These are phyloP conservation scores for Vipera latastei DNA, from an alignment of 2,797 vertebrate species.

Conservation along the genomic window DNA sequence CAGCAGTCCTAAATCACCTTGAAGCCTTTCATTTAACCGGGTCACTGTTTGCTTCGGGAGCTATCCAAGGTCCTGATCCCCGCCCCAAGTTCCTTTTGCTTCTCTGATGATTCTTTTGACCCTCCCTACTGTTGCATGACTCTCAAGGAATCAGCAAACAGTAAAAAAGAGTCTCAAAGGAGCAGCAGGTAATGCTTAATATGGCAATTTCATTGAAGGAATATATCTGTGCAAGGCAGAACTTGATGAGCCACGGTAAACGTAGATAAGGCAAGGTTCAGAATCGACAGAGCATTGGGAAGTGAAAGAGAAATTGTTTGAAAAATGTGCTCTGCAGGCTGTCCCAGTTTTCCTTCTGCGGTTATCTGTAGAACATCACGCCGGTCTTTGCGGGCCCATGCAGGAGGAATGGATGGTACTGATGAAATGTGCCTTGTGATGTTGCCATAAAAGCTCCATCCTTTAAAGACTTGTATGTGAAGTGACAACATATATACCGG, in stretches of 20 bases:
- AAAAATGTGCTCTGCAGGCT: background rate
- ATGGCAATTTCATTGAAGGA: background rate
- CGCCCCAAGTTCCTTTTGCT: background rate
- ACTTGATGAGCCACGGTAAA: background rate
- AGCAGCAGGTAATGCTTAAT: background rate
- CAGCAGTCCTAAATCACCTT: background rate
- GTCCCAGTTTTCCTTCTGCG: background rate
- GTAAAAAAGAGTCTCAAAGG: background rate
- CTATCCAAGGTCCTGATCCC: background rate
- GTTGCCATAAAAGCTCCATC: background rate
- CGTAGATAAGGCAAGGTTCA: background rate
- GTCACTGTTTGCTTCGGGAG: background rate
- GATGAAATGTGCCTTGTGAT: background rate
- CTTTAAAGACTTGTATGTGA: background rate
- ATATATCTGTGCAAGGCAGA: background rate
- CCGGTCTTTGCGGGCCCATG: background rate
- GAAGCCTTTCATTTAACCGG: background rate
- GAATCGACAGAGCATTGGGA: background rate
- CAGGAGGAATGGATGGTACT: background rate
- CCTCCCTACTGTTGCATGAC: background rate
- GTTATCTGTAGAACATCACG: background rate
- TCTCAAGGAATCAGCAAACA: background rate
- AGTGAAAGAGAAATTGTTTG: background rate
- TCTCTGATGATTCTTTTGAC: background rate
- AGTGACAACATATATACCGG: background rate